Evolutionary conservation across 2,113 vertebrate species (phyloP).

Genomic region (Clinocottus analis): DNA sequence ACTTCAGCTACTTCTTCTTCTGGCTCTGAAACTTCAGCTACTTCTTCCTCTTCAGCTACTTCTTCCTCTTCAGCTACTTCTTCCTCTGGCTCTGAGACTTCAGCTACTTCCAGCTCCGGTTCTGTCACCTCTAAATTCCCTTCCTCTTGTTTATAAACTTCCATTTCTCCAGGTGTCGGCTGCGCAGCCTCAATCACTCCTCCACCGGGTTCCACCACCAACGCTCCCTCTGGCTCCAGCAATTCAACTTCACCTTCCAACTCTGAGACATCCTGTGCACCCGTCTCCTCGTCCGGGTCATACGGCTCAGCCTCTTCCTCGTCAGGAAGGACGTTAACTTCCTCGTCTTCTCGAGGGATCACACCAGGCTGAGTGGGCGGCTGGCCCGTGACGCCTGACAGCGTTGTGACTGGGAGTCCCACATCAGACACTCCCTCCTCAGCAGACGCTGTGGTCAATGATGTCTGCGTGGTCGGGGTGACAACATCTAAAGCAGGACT

Average conservation of each 20-base stretch:
- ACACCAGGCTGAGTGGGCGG: slow-evolving; percentile 43
- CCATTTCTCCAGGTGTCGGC: slow-evolving; percentile 17
- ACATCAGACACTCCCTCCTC: slow-evolving; percentile 16
- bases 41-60: background rate
- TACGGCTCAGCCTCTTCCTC: slow-evolving; percentile 14
- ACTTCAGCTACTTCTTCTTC: background rate
- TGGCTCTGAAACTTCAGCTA: background rate
- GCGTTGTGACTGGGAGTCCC: slow-evolving; percentile 40
- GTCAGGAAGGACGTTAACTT: slow-evolving; percentile 57
- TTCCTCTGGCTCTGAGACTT: background rate
- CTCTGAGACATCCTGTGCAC: slow-evolving; percentile 18
- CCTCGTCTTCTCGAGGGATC: slow-evolving; percentile 35
- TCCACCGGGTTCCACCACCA: slow-evolving; percentile 4
- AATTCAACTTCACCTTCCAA: slow-evolving; percentile 19
- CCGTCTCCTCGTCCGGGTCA: background rate
- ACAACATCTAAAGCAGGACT: slow-evolving; percentile 37
- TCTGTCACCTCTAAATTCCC: background rate
- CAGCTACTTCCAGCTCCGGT: background rate
- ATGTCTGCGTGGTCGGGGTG: slow-evolving; percentile 21
- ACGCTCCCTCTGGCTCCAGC: slow-evolving; percentile 10
- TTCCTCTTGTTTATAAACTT: slow-evolving; percentile 11
- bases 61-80: background rate
- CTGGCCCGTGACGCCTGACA: slow-evolving; percentile 59
- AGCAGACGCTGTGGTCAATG: slow-evolving; percentile 43
- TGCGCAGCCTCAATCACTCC: slow-evolving; percentile 15